phyloP scores from a whole-genome alignment of 2,888 invertebrate genomes.

The Apotomis betuletana region DNA sequence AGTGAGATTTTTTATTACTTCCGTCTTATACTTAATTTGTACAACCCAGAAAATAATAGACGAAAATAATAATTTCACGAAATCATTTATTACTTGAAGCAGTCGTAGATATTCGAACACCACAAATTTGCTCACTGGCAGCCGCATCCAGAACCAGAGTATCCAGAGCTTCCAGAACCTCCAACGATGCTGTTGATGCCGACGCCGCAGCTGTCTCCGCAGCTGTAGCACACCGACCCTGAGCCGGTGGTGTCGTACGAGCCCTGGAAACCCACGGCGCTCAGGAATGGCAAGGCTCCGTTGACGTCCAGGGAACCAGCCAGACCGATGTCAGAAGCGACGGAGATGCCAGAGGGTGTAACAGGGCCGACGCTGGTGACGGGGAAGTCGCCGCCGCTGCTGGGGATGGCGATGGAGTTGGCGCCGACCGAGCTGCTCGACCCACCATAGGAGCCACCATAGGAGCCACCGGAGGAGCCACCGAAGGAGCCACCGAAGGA shows the following conservation, averaged over 20 bases:
- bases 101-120: neutral
- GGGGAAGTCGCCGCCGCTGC: conserved; percentile 15
- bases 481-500: conserved; percentile 16
- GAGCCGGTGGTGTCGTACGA: conserved; percentile 57
- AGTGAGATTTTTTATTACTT: no score
- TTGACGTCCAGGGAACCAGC: conserved; percentile 50
- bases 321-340: conserved; percentile 24
- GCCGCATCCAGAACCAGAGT: no score
- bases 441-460: neutral
- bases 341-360: conserved; percentile 35
- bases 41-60: no score
- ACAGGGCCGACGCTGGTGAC: conserved; percentile 51
- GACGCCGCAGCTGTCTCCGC: conserved; percentile 48
- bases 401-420: conserved; percentile 44
- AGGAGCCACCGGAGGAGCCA: neutral
- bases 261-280: conserved; percentile 57
- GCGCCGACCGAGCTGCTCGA: neutral
- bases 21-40: no score
- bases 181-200: no score
- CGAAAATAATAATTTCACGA: no score
- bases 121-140: no score
- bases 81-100: no score
- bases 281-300: conserved; percentile 52
- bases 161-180: no score
- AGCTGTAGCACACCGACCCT: conserved; percentile 58